Percentiles rank a stretch among this genome's conserved stretches.
phyloP scores from a whole-genome alignment of 2,888 invertebrate genomes.

The Leptarthrus brevirostris region DNA sequence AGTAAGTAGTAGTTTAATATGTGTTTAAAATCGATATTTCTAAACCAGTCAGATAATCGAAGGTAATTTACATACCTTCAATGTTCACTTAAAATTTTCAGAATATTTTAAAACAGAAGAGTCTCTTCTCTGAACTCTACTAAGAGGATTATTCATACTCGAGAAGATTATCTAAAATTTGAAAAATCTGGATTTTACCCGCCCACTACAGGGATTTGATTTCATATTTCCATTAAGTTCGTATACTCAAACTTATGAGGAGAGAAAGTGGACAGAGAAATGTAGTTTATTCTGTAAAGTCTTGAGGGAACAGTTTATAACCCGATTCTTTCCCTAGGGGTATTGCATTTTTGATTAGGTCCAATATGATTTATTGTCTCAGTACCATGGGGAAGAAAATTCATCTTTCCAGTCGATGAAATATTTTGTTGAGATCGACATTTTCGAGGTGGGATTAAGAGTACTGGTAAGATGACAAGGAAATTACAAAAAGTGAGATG shows the following conservation, averaged over 20 bases:
- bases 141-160: slow-evolving; percentile 33
- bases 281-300: neutral
- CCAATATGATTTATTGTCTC: slow-evolving; percentile 43
- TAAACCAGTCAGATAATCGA: too few species aligned
- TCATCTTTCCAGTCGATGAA: slow-evolving; percentile 40
- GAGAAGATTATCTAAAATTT: slow-evolving; percentile 16
- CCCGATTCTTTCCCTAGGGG: neutral
- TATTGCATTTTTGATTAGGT: slow-evolving; percentile 41
- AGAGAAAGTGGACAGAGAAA: neutral
- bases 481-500: slow-evolving; percentile 37
- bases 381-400: neutral
- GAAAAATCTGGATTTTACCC: slow-evolving; percentile 15
- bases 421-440: slow-evolving; percentile 31
- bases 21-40: too few species aligned
- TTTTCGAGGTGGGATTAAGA: slow-evolving; percentile 19
- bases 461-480: slow-evolving; percentile 38
- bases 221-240: neutral
- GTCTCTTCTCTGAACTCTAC: slow-evolving; percentile 7
- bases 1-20: too few species aligned
- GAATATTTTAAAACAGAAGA: slow-evolving; percentile 15
- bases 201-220: neutral
- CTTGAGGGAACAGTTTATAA: neutral
- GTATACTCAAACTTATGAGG: neutral
- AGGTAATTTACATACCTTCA: too few species aligned
- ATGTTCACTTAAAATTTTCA: slow-evolving; percentile 21